Evolutionary conservation across 2,888 invertebrate species (phyloP).

Genomic region (Chrysotoxum bicinctum): DNA sequence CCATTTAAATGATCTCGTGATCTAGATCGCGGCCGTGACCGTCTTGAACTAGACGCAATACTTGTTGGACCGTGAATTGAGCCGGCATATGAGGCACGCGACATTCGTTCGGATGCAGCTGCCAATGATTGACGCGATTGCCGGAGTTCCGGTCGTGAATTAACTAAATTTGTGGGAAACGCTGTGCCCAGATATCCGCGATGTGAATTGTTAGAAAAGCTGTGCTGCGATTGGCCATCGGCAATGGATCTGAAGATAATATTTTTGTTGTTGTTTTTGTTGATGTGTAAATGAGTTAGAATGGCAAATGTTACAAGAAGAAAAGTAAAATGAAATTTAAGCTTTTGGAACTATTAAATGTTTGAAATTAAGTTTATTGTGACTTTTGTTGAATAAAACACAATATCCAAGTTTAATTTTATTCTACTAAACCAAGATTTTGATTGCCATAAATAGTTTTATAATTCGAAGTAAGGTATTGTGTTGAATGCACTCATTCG

Average conservation of each 20-base stretch:
- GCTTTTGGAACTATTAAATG: not conserved
- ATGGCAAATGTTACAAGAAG: slow-evolving; percentile 24
- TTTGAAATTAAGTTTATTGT: not conserved
- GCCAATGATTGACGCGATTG: slow-evolving; percentile 93
- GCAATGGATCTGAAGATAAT: slow-evolving; percentile 86
- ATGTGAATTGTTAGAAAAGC: slow-evolving; percentile 91
- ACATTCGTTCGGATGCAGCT: slow-evolving; percentile 91
- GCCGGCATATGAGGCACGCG: slow-evolving; percentile 88
- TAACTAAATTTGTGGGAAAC: slow-evolving; percentile 89
- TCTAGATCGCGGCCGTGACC: slow-evolving; percentile 89
- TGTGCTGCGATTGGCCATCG: slow-evolving; percentile 94
- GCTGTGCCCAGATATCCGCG: slow-evolving; percentile 87
- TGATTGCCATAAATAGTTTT: too few species aligned
- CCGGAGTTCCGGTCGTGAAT: slow-evolving; percentile 90
- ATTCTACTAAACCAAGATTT: too few species aligned
- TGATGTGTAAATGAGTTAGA: slow-evolving; percentile 42
- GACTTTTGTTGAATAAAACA: not conserved
- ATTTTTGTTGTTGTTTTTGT: slow-evolving; percentile 35
- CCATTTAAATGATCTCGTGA: slow-evolving; percentile 86
- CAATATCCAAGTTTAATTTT: too few species aligned
- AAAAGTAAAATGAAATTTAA: slow-evolving; percentile 24
- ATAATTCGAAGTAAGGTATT: too few species aligned
- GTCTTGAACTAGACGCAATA: slow-evolving; percentile 85
- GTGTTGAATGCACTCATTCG: too few species aligned
- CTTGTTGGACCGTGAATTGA: slow-evolving; percentile 85